A percentile compares a stretch with the other conserved stretches of the same genome.
Evolutionary conservation across 2,888 invertebrate species (phyloP).

Genomic region (Drosophila stalkeri): DNA sequence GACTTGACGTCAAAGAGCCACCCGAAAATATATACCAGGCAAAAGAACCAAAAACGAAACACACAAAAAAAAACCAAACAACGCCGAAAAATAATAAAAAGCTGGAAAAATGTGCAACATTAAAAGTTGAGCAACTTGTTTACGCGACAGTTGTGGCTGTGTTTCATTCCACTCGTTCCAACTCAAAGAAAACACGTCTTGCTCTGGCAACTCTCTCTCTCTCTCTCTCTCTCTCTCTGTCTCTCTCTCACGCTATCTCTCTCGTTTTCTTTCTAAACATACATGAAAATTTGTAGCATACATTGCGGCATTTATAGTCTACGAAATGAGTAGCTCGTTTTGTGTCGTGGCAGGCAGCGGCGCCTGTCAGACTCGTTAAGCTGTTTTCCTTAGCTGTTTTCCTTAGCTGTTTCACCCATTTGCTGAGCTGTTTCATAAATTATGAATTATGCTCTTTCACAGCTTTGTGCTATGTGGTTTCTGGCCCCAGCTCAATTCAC

Average conservation of each 20-base stretch:
- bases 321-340: conserved; percentile 27
- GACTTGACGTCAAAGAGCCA: conserved; percentile 31
- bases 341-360: conserved; percentile 19
- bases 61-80: background rate
- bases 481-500: background rate
- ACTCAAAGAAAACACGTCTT: conserved; percentile 11
- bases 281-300: conserved; percentile 42
- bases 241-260: background rate
- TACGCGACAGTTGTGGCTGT: conserved; percentile 61
- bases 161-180: conserved; percentile 37
- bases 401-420: conserved; percentile 17
- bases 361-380: conserved; percentile 52
- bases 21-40: conserved; percentile 15
- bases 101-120: conserved; percentile 63
- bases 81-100: conserved; percentile 11
- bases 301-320: conserved; percentile 38
- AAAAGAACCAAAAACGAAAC: background rate
- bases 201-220: background rate
- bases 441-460: conserved; percentile 59
- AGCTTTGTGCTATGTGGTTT: conserved; percentile 48
- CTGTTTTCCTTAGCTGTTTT: conserved; percentile 22
- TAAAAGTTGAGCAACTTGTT: conserved; percentile 70
- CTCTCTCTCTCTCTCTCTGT: background rate
- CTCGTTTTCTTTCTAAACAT: background rate
- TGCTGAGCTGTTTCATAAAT: conserved; percentile 50